A percentile compares a stretch with the other conserved stretches of the same genome.
These are phyloP conservation scores for Sebastes diaconus DNA, from an alignment of 2,797 vertebrate species.

Conservation along the genomic window DNA sequence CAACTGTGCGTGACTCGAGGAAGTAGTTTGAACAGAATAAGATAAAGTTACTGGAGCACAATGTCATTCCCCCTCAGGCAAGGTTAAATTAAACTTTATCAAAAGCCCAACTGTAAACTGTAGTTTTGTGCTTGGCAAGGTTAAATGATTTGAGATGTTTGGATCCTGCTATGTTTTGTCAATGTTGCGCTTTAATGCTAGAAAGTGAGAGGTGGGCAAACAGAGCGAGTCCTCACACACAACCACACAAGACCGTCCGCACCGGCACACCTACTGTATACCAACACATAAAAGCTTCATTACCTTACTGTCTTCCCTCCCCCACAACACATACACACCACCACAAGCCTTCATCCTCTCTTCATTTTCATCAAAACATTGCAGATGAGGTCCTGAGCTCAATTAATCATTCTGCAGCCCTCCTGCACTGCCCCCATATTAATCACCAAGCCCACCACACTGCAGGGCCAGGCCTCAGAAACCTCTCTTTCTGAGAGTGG, in stretches of 20 bases:
- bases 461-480: conserved; percentile 34
- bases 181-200: neutral
- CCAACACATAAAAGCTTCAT: conserved; percentile 56
- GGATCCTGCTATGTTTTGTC: conserved; percentile 12
- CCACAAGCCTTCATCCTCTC: conserved; percentile 62
- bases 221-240: neutral
- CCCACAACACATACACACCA: conserved; percentile 25
- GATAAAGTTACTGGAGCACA: conserved; percentile 48
- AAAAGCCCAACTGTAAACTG: conserved; percentile 55
- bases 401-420: conserved; percentile 79
- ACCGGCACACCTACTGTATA: conserved; percentile 18
- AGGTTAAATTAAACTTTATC: conserved; percentile 66
- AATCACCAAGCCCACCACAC: conserved; percentile 71
- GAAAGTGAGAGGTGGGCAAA: neutral
- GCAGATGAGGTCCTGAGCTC: conserved; percentile 82
- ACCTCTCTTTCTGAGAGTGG: conserved; percentile 53
- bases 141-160: conserved; percentile 38
- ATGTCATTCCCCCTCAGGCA: conserved; percentile 58
- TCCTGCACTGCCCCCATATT: conserved; percentile 63
- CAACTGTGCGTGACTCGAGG: conserved; percentile 40
- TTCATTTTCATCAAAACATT: conserved; percentile 83
- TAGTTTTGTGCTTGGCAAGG: conserved; percentile 47
- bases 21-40: conserved; percentile 40
- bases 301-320: conserved; percentile 27
- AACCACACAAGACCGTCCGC: neutral